Conservation (phyloP, 1,140 invertebrate genomes). For the Spodoptera litura region DNA sequence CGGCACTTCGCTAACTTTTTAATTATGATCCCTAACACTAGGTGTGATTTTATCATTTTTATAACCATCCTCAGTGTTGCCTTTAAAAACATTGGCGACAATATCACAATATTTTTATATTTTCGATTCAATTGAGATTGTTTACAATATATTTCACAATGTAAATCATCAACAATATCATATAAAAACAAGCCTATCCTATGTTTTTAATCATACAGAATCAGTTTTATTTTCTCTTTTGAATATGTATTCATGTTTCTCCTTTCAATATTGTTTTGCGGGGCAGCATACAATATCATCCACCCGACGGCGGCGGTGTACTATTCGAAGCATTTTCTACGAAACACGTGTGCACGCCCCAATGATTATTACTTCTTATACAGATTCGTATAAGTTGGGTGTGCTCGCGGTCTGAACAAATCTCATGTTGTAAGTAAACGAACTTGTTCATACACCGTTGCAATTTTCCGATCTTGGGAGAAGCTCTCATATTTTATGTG, state of each 20-base stretch:
- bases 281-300: constrained; percentile 71
- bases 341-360: constrained; percentile 73
- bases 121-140: not conserved
- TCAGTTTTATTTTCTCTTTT: constrained; percentile 60
- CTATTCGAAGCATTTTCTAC: constrained; percentile 72
- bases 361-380: constrained; percentile 78
- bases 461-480: constrained; percentile 21
- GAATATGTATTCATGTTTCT: constrained; percentile 73
- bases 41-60: constrained; percentile 28
- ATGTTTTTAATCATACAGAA: constrained; percentile 51
- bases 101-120: not conserved
- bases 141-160: constrained; percentile 6
- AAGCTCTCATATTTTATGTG: constrained; percentile 7
- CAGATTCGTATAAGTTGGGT: constrained; percentile 46
- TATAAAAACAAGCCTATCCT: constrained; percentile 5
- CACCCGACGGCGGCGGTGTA: constrained; percentile 51
- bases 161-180: not conserved
- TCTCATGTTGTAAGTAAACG: constrained; percentile 19
- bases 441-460: constrained; percentile 31
- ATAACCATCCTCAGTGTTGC: not conserved
- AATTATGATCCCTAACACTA: constrained; percentile 42
- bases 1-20: constrained; percentile 46
- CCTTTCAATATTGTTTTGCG: constrained; percentile 75
- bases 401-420: constrained; percentile 32
- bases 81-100: not conserved